A percentile compares a stretch with the other conserved stretches of the same genome.
Evolutionary conservation across 2,797 vertebrate species (phyloP).

Genomic region (Microctenopoma steveboyesi): DNA sequence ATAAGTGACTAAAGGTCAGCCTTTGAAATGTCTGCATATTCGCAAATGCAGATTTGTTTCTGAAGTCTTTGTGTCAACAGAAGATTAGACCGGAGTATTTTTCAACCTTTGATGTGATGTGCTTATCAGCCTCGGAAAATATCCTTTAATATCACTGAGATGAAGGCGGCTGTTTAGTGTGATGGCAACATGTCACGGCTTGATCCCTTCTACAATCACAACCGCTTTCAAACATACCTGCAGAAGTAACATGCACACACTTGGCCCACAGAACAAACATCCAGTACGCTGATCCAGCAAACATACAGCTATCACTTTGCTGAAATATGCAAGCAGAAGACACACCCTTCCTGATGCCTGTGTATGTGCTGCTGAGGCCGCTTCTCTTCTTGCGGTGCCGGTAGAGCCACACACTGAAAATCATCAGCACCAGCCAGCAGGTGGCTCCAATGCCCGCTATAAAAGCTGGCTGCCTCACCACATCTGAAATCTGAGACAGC

Average conservation of each 20-base stretch:
- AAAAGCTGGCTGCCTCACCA: constrained; percentile 95
- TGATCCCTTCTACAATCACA: constrained; percentile 26
- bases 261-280: background rate
- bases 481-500: constrained; percentile 96
- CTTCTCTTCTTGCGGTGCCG: constrained; percentile 95
- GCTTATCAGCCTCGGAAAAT: constrained; percentile 60
- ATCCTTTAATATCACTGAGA: constrained; percentile 47
- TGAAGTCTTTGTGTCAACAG: constrained; percentile 65
- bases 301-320: background rate
- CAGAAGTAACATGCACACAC: constrained; percentile 2
- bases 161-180: constrained; percentile 34
- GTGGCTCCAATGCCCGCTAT: constrained; percentile 97
- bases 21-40: constrained; percentile 70
- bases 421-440: constrained; percentile 97
- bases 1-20: constrained; percentile 76
- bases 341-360: constrained; percentile 96
- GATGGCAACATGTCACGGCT: constrained; percentile 27
- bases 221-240: constrained; percentile 18
- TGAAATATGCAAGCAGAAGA: constrained; percentile 16
- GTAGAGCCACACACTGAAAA: constrained; percentile 98
- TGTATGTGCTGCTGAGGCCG: constrained; percentile 93
- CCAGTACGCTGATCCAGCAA: background rate
- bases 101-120: constrained; percentile 65
- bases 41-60: constrained; percentile 70
- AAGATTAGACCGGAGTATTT: constrained; percentile 62